These are phyloP conservation scores for Ophion ellenae DNA, from an alignment of 2,888 invertebrate species.

Conservation along the genomic window DNA sequence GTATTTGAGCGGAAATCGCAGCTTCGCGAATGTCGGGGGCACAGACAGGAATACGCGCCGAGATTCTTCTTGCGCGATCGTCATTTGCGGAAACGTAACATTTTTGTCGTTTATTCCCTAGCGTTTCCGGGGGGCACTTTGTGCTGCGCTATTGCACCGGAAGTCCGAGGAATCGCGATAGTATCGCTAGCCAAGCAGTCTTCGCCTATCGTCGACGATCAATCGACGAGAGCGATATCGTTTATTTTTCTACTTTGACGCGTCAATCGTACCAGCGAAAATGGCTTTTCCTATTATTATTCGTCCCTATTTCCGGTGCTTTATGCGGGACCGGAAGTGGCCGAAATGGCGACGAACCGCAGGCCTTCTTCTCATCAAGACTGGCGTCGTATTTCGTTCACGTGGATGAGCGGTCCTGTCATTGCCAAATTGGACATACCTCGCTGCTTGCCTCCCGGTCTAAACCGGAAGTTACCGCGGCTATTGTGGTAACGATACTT, in stretches of 20 bases:
- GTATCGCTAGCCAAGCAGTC: background rate
- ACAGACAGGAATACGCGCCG: background rate
- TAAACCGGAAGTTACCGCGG: no score
- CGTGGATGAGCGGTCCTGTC: no score
- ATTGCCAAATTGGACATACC: no score
- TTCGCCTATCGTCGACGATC: background rate
- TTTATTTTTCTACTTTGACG: background rate
- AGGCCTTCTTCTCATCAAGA: no score
- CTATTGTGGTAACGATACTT: no score
- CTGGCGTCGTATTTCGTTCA: no score
- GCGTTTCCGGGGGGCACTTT: background rate
- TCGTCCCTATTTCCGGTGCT: background rate
- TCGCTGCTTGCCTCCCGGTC: no score
- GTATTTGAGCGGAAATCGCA: conserved; percentile 4
- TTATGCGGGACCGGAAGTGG: conserved; percentile 6
- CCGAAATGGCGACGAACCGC: background rate
- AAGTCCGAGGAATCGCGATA: conserved; percentile 18
- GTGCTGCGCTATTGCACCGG: conserved; percentile 10
- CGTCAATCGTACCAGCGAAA: background rate
- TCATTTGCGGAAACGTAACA: no score
- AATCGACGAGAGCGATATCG: background rate
- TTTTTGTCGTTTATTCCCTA: no score
- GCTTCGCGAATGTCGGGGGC: background rate
- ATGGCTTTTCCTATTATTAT: no score
- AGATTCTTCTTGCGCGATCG: background rate